Evolutionary conservation across 2,797 vertebrate genomes (phyloP), one percentile per base, ranked within the genome.

Genomic region (Leuciscus waleckii): DNA sequence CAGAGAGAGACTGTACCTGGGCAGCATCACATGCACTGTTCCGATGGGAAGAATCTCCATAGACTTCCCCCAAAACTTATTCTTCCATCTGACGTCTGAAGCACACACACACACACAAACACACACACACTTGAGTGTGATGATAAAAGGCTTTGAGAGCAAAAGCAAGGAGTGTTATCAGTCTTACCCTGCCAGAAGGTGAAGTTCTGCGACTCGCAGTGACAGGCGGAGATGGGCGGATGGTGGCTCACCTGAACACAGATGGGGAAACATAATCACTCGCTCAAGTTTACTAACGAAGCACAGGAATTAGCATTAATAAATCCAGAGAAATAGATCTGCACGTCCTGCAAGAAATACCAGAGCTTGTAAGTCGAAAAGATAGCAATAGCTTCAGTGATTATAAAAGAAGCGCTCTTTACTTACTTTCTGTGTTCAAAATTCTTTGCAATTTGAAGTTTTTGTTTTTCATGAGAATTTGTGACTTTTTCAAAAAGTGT

Each of bases 201-300:
- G 95, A 99, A 99, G 94, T 99, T 99, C 96, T 98, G 99, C 29
- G 98, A 99, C 94, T 99, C 98, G 95, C 98, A 99, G 96, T 98
- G 98, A 95, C 98, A 99, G 93, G 98, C 97, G 46, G 98, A 99
- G 94, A 99, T 93, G 85, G 98, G 98, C 91, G 98, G 98, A 91
- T 99, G 98, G 94, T 99, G 98, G 95, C 98, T 99, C 95, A 99
- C 98, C 98, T 99, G 83, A 8, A 68, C 85, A 92, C 82, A 92
- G 51, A 67, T 56, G 23, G 32, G 11, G 29, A 7, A 8, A 56
- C 21, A 35, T 4, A 61, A 68, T 74, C 70, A 73, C 70, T 26
- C 0, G n/a, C 7, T 26, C 13, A 11, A 54, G 17, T 39, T n/a
- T 58, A 77, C 26, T 9, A 56, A 39, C 2, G 7, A 76, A 76